A percentile compares a stretch with the other conserved stretches of the same genome.
phyloP scores from a whole-genome alignment of 1,140 invertebrate species.

The Lepidostoma basale region DNA sequence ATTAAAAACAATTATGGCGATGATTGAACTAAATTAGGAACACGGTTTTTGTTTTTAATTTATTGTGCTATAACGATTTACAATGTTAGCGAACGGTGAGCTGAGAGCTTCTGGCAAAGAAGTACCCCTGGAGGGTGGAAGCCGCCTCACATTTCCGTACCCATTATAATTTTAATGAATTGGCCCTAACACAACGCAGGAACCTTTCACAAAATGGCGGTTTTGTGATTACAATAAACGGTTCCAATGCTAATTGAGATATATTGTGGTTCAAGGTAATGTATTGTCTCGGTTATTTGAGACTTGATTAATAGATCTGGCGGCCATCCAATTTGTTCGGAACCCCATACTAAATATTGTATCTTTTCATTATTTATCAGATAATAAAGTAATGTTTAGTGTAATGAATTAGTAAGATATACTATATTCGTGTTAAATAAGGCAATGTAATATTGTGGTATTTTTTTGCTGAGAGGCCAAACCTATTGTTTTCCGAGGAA shows the following conservation, averaged over 20 bases:
- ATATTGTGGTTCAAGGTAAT: conserved; percentile 10
- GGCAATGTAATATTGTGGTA: not conserved
- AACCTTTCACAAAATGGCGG: conserved; percentile 16
- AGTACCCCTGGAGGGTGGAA: not conserved
- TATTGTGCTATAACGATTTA: too few species aligned
- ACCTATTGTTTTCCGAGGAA: not conserved
- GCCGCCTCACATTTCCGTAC: not conserved
- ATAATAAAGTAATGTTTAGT: too few species aligned
- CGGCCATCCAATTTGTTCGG: not conserved
- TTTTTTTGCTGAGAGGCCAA: not conserved
- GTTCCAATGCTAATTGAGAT: conserved; percentile 18
- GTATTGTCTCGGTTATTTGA: not conserved
- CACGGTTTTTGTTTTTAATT: too few species aligned
- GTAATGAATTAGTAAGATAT: too few species aligned
- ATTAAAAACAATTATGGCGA: too few species aligned
- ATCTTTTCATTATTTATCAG: not conserved
- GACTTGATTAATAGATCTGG: not conserved
- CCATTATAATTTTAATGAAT: conserved; percentile 20
- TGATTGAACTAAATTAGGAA: too few species aligned
- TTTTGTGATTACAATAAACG: conserved; percentile 15
- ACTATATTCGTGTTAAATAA: not conserved
- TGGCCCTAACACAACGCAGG: conserved; percentile 3
- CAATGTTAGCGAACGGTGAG: too few species aligned
- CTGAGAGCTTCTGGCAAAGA: too few species aligned
- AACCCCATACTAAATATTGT: not conserved